Base-by-base conservation (phyloP, 2,113 vertebrate species). In the Dicrurus megarhynchus region DNA sequence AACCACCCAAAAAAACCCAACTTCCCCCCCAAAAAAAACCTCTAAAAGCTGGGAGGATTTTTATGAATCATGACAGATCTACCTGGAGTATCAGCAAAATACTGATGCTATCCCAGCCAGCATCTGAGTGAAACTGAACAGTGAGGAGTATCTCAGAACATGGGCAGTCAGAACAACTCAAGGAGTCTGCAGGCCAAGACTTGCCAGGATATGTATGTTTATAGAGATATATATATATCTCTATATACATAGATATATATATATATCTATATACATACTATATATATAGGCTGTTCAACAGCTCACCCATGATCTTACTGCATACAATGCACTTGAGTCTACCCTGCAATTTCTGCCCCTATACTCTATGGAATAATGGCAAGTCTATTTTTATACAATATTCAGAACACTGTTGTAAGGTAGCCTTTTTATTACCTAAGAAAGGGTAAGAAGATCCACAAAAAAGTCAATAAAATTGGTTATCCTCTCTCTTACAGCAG, bases 21-120 rank as follows among this genome's bases (percentile, higher is more conserved):
- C 4, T n/a, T n/a, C 9, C 4, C 4, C 20, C 7, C 15, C 3
- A 28, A 42, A n/a, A 27, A 15, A 7, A 3, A n/a, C n/a, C 13
- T 59, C 20, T 13, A 21, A 7, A 78, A 60, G 17, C 4, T 32
- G 15, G 3, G 17, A 42, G 9, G 41, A 56, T 10, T 77, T 73
- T 78, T 74, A 65, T 2, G 20, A 60, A 13, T 46, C 5, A 4
- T 32, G 8, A 41, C 2, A 57, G 27, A 49, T 32, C 16, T 55
- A 55, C 11, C 13, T 52, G 12, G 16, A 75, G 1, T 37, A 78
- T 59, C 35, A 26, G 23, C 10, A 28, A 61, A 69, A 70, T 22
- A 59, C 21, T 22, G 17, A 39, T 37, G 16, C 21, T 57, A 59
- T 11, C 6, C 22, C 18, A 75, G 28, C 9, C n/a, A 59, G 11